Percentiles rank a stretch among this genome's conserved stretches.
Conservation (phyloP, 2,113 vertebrate genomes). For the Xiphorhynchus elegans region DNA sequence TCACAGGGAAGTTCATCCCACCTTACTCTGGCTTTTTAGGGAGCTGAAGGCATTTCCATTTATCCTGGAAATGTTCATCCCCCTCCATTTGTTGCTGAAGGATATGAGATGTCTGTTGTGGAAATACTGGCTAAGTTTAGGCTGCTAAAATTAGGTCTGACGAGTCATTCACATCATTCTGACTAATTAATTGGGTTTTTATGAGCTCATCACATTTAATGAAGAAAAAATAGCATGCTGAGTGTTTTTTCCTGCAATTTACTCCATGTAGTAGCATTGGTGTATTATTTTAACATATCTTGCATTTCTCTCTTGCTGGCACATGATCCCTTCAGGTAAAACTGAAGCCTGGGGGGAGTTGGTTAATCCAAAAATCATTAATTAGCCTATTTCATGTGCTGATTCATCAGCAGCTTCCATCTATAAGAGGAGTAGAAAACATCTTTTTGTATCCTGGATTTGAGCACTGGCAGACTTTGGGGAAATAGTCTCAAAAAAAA, state of each 20-base stretch:
- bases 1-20: neutral
- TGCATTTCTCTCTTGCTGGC: neutral
- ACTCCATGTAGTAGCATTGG: neutral
- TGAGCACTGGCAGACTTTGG: neutral
- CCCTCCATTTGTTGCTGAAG: neutral
- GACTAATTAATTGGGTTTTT: constrained; percentile 27
- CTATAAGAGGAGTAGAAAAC: neutral
- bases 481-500: neutral
- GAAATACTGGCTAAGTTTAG: constrained; percentile 27
- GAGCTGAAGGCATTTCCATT: neutral
- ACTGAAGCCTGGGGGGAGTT: neutral
- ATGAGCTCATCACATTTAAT: constrained; percentile 28
- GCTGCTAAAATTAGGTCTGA: constrained; percentile 58
- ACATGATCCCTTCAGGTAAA: neutral
- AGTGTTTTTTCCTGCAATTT: neutral
- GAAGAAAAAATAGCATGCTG: constrained; percentile 17
- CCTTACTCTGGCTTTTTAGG: neutral
- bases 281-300: neutral
- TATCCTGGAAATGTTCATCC: neutral
- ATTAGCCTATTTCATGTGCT: neutral
- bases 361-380: neutral
- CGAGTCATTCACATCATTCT: constrained; percentile 40
- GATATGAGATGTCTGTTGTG: neutral
- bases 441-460: neutral
- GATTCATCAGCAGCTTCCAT: constrained; percentile 5